These are phyloP conservation scores for Pavo muticus DNA, from an alignment of 2,113 vertebrate genomes.

Conservation along the genomic window DNA sequence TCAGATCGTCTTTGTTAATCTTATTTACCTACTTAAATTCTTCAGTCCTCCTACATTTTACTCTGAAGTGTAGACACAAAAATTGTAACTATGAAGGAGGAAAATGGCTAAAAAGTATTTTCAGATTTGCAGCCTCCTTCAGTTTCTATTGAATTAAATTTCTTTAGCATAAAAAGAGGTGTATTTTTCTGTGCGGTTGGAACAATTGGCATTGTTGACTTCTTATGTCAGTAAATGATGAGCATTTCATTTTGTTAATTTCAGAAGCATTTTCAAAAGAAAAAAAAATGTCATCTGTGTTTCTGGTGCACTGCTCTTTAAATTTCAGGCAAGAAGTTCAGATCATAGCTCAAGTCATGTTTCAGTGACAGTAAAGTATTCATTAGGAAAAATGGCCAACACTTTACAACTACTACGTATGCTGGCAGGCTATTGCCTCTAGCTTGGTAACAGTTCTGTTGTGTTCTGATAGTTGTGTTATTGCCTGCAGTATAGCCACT, in stretches of 20 bases:
- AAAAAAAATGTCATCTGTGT: not conserved
- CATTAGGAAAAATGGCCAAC: not conserved
- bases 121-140: not conserved
- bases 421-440: not conserved
- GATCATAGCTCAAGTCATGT: not conserved
- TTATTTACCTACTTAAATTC: not conserved
- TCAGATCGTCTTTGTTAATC: not conserved
- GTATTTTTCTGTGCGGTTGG: not conserved
- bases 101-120: not conserved
- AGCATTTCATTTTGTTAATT: conserved; percentile 5
- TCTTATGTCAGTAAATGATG: not conserved
- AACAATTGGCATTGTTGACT: not conserved
- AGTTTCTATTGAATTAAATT: not conserved
- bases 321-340: not conserved
- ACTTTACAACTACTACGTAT: not conserved
- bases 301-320: not conserved
- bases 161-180: not conserved
- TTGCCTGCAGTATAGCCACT: not conserved
- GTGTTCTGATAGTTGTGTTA: not conserved
- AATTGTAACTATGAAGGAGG: not conserved
- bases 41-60: not conserved
- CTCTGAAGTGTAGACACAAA: not conserved
- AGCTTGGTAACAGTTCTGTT: not conserved
- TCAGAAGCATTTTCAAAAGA: not conserved
- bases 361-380: not conserved